Percentiles rank a stretch among this genome's conserved stretches.
Evolutionary conservation across 2,888 invertebrate species (phyloP).

Genomic region (Eristalis tenax): DNA sequence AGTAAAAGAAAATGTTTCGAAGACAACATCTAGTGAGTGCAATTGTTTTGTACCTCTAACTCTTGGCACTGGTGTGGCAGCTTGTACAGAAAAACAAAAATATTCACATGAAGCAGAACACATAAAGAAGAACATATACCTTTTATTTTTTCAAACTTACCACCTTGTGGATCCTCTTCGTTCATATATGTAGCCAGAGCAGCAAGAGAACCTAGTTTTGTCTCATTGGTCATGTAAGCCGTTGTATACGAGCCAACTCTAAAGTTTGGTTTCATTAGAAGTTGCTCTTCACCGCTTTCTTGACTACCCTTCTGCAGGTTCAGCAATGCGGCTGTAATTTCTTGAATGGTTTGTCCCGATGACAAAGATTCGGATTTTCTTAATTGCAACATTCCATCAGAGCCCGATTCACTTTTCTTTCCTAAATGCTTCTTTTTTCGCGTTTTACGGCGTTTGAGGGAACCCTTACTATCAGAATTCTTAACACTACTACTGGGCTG

Average conservation of each 20-base stretch:
- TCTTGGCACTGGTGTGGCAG: conserved; percentile 79
- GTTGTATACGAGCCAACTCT: conserved; percentile 84
- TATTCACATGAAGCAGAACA: conserved; percentile 61
- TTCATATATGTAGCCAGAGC: conserved; percentile 80
- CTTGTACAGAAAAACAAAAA: conserved; percentile 76
- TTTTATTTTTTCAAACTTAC: conserved; percentile 72
- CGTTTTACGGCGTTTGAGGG: conserved; percentile 79
- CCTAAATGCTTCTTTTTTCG: conserved; percentile 78
- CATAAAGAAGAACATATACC: not conserved
- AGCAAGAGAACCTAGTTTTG: conserved; percentile 80
- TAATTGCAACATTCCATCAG: conserved; percentile 86
- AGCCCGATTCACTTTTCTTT: conserved; percentile 83
- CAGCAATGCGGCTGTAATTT: conserved; percentile 82
- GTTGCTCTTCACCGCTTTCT: conserved; percentile 86
- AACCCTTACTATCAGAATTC: conserved; percentile 80
- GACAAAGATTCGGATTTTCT: conserved; percentile 78
- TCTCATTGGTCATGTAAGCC: conserved; percentile 78
- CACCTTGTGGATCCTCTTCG: conserved; percentile 74
- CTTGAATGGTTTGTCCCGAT: conserved; percentile 85
- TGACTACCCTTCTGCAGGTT: conserved; percentile 73
- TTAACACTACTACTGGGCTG: conserved; percentile 74
- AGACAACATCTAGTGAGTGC: conserved; percentile 37
- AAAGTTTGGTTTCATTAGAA: conserved; percentile 84
- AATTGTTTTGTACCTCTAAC: conserved; percentile 76
- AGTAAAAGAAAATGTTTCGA: not conserved